Evolutionary conservation across 2,797 vertebrate genomes (phyloP), one percentile per base, ranked within the genome.

Genomic region (Sebastes itinus): DNA sequence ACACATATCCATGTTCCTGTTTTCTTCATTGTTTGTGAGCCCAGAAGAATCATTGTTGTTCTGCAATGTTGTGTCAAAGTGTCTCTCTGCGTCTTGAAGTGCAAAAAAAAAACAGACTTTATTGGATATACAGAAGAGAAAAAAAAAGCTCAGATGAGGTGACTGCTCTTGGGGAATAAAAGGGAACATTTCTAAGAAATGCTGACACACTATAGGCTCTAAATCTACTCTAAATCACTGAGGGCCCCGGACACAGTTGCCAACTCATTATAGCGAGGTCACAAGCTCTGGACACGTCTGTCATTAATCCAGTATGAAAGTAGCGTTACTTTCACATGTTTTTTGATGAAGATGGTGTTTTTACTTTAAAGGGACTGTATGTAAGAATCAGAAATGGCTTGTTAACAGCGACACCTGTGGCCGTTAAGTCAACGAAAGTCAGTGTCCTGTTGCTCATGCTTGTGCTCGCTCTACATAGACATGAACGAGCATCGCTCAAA

Each of bases 201-300:
- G 20, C 49, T 54, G 69, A 60, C 72, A 38, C 27, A 33, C 35
- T 33, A 42, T 42, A 0, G 14, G 14, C 11, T 0, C 20, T 10
- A 32, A 20, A 32, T 25, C 9, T 28, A 7, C 10, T 70, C 27
- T 64, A 22, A 64, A 56, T 54, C 60, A 54, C 27, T 35, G 35
- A 61, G 18, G 4, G 11, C 30, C 11, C 7, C n/a, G 1, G 56
- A 32, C 5, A 52, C 14, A 2, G 25, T 14, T 72, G 68, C 68
- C 49, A 28, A 55, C 30, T 71, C 27, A 71, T 64, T 58, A 72
- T 1, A 35, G 7, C 4, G 27, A 69, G 65, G 56, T 77, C 58
- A 35, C 20, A 42, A 58, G 32, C 18, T 14, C 28, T 10, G 49
- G 32, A 63, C 46, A 28, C 18, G 23, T 42, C 58, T 56, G 27